Evolutionary conservation across 2,113 vertebrate genomes (phyloP).

Genomic region (Prietella phreatophila): DNA sequence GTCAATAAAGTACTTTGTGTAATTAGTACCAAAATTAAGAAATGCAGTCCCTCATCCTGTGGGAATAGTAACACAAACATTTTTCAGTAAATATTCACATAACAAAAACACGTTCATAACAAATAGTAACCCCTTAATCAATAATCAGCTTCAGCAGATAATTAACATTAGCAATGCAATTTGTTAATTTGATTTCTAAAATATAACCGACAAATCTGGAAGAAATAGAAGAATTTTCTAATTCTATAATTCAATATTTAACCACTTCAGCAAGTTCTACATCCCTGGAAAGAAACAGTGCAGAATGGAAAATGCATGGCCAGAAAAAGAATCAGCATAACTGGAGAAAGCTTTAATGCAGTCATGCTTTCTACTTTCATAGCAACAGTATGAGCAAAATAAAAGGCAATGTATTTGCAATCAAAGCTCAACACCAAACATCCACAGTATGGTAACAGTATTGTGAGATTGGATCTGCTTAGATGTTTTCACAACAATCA

Average conservation of each 20-base stretch:
- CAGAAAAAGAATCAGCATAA: background rate
- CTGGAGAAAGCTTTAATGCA: background rate
- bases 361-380: background rate
- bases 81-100: background rate
- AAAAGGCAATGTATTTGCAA: constrained; percentile 48
- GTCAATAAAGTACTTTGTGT: background rate
- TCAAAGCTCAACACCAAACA: constrained; percentile 49
- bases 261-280: background rate
- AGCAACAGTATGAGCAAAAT: constrained; percentile 18
- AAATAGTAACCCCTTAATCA: background rate
- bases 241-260: background rate
- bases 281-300: background rate
- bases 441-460: constrained; percentile 30
- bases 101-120: background rate
- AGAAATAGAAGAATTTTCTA: background rate
- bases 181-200: background rate
- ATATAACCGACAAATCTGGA: background rate
- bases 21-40: background rate
- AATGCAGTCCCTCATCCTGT: background rate
- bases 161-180: background rate
- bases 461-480: constrained; percentile 49
- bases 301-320: background rate
- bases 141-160: background rate
- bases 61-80: background rate
- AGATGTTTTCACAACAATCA: constrained; percentile 59